Percentiles rank a stretch among this genome's conserved stretches.
phyloP scores from a whole-genome alignment of 1,140 invertebrate genomes.

The Sipha flava region DNA sequence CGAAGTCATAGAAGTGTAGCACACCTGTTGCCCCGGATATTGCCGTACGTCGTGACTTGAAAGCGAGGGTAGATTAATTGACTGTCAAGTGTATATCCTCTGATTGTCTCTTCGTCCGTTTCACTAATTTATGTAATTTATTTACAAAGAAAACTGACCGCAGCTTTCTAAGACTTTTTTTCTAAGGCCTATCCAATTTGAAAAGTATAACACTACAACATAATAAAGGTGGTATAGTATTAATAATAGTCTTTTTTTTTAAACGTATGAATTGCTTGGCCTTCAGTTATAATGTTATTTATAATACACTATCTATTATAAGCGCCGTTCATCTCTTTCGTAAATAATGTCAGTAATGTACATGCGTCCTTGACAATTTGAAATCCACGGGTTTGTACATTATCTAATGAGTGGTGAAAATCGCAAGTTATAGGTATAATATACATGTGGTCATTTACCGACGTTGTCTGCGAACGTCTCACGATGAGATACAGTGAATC shows the following conservation, averaged over 20 bases:
- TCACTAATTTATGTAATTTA: not conserved
- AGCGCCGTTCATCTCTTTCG: not conserved
- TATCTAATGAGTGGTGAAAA: not conserved
- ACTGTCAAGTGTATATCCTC: not conserved
- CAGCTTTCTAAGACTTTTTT: not conserved
- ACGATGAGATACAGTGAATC: not conserved
- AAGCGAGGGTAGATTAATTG: constrained; percentile 21
- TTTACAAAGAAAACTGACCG: not conserved
- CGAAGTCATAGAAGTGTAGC: constrained; percentile 12
- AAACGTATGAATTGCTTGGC: not conserved
- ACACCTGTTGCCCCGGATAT: constrained; percentile 21
- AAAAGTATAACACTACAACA: not conserved
- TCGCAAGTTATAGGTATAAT: not conserved
- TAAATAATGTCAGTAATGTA: not conserved
- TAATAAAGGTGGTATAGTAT: not conserved
- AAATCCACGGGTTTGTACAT: not conserved
- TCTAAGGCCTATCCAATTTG: not conserved
- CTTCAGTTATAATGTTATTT: not conserved
- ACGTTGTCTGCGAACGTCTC: not conserved
- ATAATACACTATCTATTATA: not conserved
- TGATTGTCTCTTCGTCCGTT: not conserved
- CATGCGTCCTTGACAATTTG: not conserved
- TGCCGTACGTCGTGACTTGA: not conserved
- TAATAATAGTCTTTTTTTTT: too few species aligned
- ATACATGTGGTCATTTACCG: not conserved